These are phyloP conservation scores for Altica lythri DNA, from an alignment of 2,888 invertebrate genomes.

Conservation along the genomic window DNA sequence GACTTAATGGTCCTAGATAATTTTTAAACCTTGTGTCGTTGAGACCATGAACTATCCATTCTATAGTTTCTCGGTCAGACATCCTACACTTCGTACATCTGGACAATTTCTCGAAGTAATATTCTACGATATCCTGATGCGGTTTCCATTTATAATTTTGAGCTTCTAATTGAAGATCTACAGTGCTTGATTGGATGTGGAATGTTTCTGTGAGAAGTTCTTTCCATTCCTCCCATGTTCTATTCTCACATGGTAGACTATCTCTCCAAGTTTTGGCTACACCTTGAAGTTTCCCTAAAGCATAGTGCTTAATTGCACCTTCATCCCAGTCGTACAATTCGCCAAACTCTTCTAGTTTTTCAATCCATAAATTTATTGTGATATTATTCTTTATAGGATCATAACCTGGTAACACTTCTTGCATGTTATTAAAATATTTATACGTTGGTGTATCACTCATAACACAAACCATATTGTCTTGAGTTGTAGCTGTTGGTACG, in stretches of 20 bases:
- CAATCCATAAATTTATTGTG: slow-evolving; percentile 31
- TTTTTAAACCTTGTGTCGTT: no score
- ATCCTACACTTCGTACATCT: no score
- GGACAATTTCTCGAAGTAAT: background rate
- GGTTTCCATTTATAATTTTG: background rate
- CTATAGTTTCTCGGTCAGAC: no score
- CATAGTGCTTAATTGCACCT: slow-evolving; percentile 35
- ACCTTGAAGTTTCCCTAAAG: slow-evolving; percentile 33
- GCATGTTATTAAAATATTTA: background rate
- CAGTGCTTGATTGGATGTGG: background rate
- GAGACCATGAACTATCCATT: no score
- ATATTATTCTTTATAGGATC: slow-evolving; percentile 16
- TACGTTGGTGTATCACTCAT: no score
- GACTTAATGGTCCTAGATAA: no score
- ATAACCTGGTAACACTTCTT: slow-evolving; percentile 2
- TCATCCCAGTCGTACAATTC: slow-evolving; percentile 38
- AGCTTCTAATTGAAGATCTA: background rate
- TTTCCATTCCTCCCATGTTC: background rate
- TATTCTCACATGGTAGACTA: slow-evolving; percentile 22
- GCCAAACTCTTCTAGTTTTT: slow-evolving; percentile 38
- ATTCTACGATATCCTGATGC: background rate
- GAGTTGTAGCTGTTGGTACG: no score
- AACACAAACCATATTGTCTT: no score
- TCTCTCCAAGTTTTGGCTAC: slow-evolving; percentile 41
- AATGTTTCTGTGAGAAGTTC: background rate